Base-by-base conservation (phyloP, 2,113 vertebrate genomes). In the Urocolius indicus region DNA sequence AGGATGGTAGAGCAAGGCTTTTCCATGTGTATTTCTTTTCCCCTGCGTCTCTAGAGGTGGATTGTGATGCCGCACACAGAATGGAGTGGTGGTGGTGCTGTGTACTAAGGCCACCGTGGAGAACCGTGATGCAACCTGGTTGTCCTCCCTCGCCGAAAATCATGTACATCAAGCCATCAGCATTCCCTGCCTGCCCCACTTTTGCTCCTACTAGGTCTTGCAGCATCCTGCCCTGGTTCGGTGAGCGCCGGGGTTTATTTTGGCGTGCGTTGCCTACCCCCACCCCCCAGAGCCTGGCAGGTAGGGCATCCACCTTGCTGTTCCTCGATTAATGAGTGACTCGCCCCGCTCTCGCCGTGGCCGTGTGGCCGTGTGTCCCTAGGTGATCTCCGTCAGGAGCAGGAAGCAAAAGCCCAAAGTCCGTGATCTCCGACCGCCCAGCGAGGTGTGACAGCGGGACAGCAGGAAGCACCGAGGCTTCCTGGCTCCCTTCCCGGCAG, bases 401-500 rank as follows among this genome's bases (percentile, higher is more conserved):
- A 83, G 94, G 92, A 95, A 93, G 87, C 71, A 49, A 80, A 91
- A 96, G 86, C 73, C 73, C 85, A 69, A 95, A 92, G 83, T 96
- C 90, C 76, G 0, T 0, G 30, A 54, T 92, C 73, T 87, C 85
- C 0, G 16, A 13, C 38, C 0, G 20, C 49, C 54, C 48, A 4
- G 2, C 3, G 22, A 9, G 2, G 36, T 80, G 88, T 68, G 82
- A 95, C 76, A 52, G 6, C 0, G 19, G 77, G 77, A 72, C 90
- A 46, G 93, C 83, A 84, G 94, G 94, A 96, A 94, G 68, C 68
- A 8, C 73, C 59, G 91, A 74, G 1, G 0, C 19, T 91, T 92
- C 90, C 88, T 58, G 78, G 78, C 87, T 61, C 58, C 1, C 11
- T 84, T 61, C 58, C 1, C 11, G 67, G 57, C 54, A 5, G 57